phyloP scores from a whole-genome alignment of 2,797 vertebrate genomes.

The Gastrophryne carolinensis region DNA sequence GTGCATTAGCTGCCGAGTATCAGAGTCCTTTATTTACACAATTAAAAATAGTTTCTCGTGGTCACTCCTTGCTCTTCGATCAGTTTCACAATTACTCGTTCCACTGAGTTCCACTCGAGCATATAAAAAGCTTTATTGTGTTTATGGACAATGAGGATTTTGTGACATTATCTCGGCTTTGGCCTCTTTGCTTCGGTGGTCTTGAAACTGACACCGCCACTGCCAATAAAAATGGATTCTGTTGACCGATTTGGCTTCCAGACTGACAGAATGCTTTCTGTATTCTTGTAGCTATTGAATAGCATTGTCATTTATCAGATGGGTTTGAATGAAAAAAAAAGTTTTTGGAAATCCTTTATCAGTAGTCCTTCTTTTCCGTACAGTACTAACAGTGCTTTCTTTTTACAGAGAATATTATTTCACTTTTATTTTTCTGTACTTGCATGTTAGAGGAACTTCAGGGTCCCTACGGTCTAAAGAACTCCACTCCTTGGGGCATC shows the following conservation, averaged over 20 bases:
- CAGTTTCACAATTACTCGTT: slow-evolving; percentile 39
- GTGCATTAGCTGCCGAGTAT: slow-evolving; percentile 33
- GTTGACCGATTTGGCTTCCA: neutral
- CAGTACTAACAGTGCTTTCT: neutral
- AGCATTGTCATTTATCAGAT: neutral
- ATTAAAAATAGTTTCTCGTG: slow-evolving; percentile 30
- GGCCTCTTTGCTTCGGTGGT: slow-evolving; percentile 34
- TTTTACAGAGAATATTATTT: no score
- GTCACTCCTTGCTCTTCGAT: slow-evolving; percentile 19
- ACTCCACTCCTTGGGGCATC: no score
- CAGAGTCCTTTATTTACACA: slow-evolving; percentile 24
- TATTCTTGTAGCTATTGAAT: neutral
- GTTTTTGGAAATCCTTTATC: neutral
- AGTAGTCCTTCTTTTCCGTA: neutral
- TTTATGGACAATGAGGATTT: slow-evolving; percentile 25
- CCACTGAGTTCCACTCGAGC: slow-evolving; percentile 41
- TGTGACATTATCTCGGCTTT: slow-evolving; percentile 20
- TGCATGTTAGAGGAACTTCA: no score
- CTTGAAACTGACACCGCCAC: slow-evolving; percentile 27
- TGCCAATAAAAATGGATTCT: slow-evolving; percentile 24
- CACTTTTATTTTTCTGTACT: no score
- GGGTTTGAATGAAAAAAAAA: neutral
- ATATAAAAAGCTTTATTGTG: slow-evolving; percentile 39
- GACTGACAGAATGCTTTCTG: slow-evolving; percentile 1
- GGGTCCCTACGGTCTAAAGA: no score